Evolutionary conservation across 2,113 vertebrate species (phyloP), one percentile per base, ranked within the genome.

Genomic region (Malurus alboscapulatus): DNA sequence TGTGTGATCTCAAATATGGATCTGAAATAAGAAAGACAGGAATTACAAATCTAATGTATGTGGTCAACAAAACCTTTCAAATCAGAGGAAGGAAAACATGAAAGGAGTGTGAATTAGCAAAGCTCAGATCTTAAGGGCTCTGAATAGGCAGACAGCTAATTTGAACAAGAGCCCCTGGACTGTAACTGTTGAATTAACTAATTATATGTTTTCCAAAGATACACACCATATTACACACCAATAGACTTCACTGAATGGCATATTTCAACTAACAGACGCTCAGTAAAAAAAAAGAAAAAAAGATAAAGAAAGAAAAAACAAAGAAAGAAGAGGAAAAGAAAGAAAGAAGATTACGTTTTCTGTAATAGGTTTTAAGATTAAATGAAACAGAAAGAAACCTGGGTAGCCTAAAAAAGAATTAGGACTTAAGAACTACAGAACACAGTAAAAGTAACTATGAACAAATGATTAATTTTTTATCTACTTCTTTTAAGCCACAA

Each of bases 1-100:
- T 95, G 75, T 12, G 97, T 98, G 91, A 99, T 88, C 93, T 98
- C 96, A 96, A 99, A 99, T 88, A 99, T 90, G 44, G 97, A 96
- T 63, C 99, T 99, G 96, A 63, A 95, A 83, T 45, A 78, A 96
- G 93, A 97, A 62, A 96, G 66, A 30, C 17, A 32, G 19, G 7
- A 91, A 51, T 93, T 94, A 95, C 14, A 66, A 29, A 78, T 17
- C 30, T 18, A 27, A 73, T 25, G 7, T 9, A 59, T 2, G 6
- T 1, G 13, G 19, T 45, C 51, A 62, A 74, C 74, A 72, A 82
- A 55, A 3, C 6, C 17, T 55, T 32, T 42, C 45, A 57, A 72
- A 24, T 29, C 32, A 34, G 38, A 87, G 71, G 5, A 88, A 53
- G 17, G 10, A 55, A 62, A 74, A 63, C 22, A 24, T 26, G 10